Evolutionary conservation across 2,113 vertebrate genomes (phyloP).

Genomic region (Rhinogobius similis): DNA sequence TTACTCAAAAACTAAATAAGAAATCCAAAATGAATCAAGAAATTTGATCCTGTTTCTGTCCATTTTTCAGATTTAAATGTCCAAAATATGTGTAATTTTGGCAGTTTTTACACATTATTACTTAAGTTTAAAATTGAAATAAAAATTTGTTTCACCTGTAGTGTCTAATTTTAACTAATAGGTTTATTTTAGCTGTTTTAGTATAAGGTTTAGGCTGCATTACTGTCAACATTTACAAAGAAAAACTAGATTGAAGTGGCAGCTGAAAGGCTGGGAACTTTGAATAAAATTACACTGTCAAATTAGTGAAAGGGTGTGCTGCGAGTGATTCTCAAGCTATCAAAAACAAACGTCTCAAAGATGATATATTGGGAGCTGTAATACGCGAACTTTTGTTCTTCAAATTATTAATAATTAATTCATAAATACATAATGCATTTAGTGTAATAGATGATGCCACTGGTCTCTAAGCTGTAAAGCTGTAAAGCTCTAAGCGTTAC

Average conservation of each 20-base stretch:
- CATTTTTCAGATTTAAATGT: too few species aligned
- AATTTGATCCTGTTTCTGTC: too few species aligned
- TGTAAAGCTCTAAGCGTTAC: neutral
- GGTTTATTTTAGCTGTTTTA: too few species aligned
- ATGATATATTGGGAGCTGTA: neutral
- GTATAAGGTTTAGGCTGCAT: neutral
- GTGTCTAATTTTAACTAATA: too few species aligned
- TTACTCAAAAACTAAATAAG: too few species aligned
- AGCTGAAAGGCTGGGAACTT: neutral
- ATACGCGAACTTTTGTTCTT: neutral
- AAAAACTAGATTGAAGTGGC: neutral
- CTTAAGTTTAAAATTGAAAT: too few species aligned
- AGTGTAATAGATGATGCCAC: slow-evolving; percentile 25
- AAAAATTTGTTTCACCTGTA: too few species aligned
- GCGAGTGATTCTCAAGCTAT: too few species aligned
- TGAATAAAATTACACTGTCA: neutral
- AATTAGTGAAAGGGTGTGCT: neutral
- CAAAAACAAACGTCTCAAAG: neutral
- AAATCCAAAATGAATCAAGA: too few species aligned
- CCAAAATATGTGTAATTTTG: too few species aligned
- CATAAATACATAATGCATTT: slow-evolving; percentile 21
- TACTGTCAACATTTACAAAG: neutral
- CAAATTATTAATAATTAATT: too few species aligned
- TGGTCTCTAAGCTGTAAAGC: neutral
- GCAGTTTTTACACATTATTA: too few species aligned